Evolutionary conservation across 2,113 vertebrate species (phyloP).

Genomic region (Pterocles orientalis): DNA sequence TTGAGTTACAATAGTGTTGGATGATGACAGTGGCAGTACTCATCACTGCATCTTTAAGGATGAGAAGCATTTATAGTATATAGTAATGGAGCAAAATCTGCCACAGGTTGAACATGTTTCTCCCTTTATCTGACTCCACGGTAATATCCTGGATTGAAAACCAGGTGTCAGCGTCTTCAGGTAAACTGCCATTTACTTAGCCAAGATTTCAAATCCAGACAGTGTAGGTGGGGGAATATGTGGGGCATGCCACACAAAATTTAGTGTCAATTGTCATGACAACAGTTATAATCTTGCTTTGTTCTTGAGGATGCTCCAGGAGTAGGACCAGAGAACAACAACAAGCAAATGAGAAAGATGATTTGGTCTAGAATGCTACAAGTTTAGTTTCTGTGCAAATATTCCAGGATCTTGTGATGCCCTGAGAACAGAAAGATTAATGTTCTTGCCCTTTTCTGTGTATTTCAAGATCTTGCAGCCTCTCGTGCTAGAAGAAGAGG

Average conservation of each 20-base stretch:
- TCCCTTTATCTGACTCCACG: background rate
- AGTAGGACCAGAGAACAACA: background rate
- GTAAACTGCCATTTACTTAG: background rate
- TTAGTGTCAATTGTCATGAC: background rate
- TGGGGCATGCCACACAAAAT: background rate
- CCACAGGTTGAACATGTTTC: background rate
- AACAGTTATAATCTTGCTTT: background rate
- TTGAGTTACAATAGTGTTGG: background rate
- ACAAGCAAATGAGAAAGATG: fast-evolving
- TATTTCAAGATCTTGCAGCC: background rate
- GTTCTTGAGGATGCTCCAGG: background rate
- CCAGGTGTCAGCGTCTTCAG: background rate
- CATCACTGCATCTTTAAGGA: background rate
- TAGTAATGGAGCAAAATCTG: background rate
- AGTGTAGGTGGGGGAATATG: background rate
- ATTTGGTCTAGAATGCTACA: fast-evolving
- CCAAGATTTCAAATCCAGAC: background rate
- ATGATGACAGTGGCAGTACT: background rate
- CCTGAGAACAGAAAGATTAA: background rate
- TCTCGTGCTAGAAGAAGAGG: background rate
- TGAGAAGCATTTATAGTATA: background rate
- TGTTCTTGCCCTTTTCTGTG: background rate
- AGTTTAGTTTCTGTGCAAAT: background rate
- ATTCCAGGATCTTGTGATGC: background rate
- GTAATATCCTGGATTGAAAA: background rate